phyloP scores from a whole-genome alignment of 2,113 vertebrate species.

The Campylomormyrus tamandua region DNA sequence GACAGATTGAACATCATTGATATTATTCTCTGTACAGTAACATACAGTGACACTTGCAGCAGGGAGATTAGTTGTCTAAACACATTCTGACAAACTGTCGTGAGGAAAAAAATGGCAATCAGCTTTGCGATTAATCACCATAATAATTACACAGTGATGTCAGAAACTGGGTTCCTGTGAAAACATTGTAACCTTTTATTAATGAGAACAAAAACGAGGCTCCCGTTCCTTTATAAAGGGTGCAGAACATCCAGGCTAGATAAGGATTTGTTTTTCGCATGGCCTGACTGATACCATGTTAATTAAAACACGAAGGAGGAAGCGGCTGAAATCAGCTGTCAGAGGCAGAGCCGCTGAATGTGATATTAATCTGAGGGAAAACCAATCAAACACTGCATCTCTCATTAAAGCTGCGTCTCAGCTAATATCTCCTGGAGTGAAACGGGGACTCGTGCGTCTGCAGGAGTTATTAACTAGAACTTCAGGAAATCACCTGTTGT shows the following conservation, averaged over 20 bases:
- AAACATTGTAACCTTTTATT: neutral
- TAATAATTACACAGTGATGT: constrained; percentile 24
- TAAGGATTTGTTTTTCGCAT: neutral
- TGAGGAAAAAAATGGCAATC: constrained; percentile 23
- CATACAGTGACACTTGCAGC: neutral
- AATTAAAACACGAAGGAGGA: neutral
- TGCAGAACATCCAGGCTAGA: neutral
- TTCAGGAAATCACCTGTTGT: neutral
- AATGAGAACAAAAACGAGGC: neutral
- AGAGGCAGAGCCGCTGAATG: neutral
- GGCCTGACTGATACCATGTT: neutral
- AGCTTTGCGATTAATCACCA: constrained; percentile 8
- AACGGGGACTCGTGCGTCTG: neutral
- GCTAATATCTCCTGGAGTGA: neutral
- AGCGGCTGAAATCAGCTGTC: neutral
- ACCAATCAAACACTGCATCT: neutral
- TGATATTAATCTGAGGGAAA: neutral
- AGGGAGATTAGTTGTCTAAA: neutral
- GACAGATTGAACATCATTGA: neutral
- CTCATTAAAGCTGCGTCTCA: neutral
- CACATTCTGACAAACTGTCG: neutral
- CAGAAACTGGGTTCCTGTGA: constrained; percentile 10
- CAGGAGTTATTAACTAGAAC: neutral
- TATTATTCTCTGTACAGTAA: neutral
- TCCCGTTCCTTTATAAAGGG: neutral